Evolutionary conservation across 2,113 vertebrate species (phyloP), one percentile per base, ranked within the genome.

Genomic region (Naja naja): DNA sequence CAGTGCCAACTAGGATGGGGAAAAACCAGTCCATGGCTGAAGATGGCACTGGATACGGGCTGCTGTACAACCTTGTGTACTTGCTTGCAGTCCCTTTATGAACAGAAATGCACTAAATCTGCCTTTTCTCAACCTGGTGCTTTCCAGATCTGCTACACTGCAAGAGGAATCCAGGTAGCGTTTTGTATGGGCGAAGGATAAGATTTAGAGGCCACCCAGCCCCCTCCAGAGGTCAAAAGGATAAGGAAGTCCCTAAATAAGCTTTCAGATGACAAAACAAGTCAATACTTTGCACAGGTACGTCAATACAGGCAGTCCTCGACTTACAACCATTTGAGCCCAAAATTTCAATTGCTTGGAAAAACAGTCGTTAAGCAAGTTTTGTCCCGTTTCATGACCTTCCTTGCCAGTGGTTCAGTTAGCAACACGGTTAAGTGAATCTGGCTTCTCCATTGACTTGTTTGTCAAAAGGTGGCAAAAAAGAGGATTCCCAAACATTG

Each of bases 311-410:
- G 4, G 27, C 11, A 12, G 60, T 30, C 27, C 25, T 64, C 1
- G 27, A n/a, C 60, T n/a, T 64, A n/a, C 11, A 3, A 2, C 25
- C 27, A 14, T 14, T 64, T 30, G 27, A 64, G 60, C 10, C 27
- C 60, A n/a, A 14, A 1, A 12, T 64, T 14, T 64, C 10, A 1
- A 27, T 1, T 30, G 27, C 60, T 64, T 64, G 12, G 10, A 4
- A 11, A n/a, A 14, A n/a, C 56, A n/a, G 60, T 1, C 11, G 0
- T 14, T 14, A 64, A 64, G 27, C 1, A 4, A n/a, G 10, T 2
- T 64, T 30, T 1, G 27, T 64, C 60, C 60, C 27, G 0, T 64
- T 64, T n/a, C 4, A n/a, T 4, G 27, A 64, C 60, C 27, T 30
- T 30, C 2, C 60, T 2, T 30, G 10, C 27, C 60, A 9, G 56